These are phyloP conservation scores for Montipora foliosa DNA, from an alignment of 64 coral and sea anemone species.

Conservation along the genomic window DNA sequence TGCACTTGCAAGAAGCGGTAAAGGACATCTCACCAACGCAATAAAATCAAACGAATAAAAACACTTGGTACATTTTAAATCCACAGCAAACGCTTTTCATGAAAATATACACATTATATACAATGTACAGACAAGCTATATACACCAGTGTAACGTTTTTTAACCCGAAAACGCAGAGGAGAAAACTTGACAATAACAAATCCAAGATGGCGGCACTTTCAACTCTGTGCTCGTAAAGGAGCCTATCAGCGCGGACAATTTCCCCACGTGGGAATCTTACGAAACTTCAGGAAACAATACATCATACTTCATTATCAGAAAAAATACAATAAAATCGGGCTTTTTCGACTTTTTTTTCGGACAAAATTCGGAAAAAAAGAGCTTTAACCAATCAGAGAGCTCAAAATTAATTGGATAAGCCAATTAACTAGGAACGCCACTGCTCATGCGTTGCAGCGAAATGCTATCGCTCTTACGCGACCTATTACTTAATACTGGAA, in stretches of 20 bases:
- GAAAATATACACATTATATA: constrained; percentile 1
- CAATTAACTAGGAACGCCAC: background rate
- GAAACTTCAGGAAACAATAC: background rate
- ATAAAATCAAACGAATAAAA: background rate
- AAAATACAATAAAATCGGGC: no score
- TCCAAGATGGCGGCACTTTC: background rate
- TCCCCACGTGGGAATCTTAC: background rate
- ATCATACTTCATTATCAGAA: background rate
- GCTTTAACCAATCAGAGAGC: background rate
- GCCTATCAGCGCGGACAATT: background rate
- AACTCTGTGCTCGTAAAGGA: background rate
- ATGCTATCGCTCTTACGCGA: constrained; percentile 1
- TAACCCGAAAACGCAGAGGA: background rate
- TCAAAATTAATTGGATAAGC: background rate
- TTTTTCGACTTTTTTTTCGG: background rate
- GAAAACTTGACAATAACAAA: background rate
- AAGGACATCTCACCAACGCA: constrained; percentile 8
- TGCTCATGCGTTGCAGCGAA: constrained; percentile 7
- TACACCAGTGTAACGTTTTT: constrained; percentile 5
- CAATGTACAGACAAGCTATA: background rate
- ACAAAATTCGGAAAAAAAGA: background rate
- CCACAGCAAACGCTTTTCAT: background rate
- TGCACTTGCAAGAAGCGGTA: background rate
- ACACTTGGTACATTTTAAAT: background rate
- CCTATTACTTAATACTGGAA: constrained; percentile 22